A percentile compares a stretch with the other conserved stretches of the same genome.
phyloP scores from a whole-genome alignment of 2,113 vertebrate species.

The Semnornis frantzii region DNA sequence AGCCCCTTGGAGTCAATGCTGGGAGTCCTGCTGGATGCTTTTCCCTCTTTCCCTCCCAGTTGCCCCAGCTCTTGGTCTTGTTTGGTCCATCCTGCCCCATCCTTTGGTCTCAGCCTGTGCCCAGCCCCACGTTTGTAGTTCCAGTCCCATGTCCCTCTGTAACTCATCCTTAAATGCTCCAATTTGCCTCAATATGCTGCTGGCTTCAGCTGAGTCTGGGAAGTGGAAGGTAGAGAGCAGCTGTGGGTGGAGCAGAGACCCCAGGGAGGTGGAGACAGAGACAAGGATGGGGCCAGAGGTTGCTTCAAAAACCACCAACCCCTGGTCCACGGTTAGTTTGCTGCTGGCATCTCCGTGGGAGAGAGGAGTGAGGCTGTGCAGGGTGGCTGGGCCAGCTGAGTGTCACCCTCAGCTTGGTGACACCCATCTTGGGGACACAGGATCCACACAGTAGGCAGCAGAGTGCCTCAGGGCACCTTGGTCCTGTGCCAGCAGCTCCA shows the following conservation, averaged over 20 bases:
- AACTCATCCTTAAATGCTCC: not conserved
- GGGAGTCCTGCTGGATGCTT: not conserved
- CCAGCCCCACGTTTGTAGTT: no score
- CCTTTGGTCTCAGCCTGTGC: no score
- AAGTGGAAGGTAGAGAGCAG: not conserved
- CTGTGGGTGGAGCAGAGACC: not conserved
- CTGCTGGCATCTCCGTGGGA: accelerated
- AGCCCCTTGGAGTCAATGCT: not conserved
- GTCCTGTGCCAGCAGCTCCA: not conserved
- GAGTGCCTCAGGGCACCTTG: accelerated
- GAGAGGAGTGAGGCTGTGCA: no score
- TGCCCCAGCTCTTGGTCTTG: not conserved
- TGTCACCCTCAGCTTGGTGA: not conserved
- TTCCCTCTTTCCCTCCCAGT: not conserved
- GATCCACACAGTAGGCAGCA: accelerated
- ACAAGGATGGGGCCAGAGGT: not conserved
- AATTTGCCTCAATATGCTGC: not conserved
- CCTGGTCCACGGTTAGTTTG: not conserved
- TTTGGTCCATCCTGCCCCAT: no score
- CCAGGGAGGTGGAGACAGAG: not conserved
- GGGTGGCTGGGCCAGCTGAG: not conserved
- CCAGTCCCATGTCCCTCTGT: not conserved
- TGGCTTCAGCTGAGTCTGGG: not conserved
- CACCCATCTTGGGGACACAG: accelerated
- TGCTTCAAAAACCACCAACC: not conserved